phyloP scores from a whole-genome alignment of 2,113 vertebrate species.

The Acrocephalus arundinaceus region DNA sequence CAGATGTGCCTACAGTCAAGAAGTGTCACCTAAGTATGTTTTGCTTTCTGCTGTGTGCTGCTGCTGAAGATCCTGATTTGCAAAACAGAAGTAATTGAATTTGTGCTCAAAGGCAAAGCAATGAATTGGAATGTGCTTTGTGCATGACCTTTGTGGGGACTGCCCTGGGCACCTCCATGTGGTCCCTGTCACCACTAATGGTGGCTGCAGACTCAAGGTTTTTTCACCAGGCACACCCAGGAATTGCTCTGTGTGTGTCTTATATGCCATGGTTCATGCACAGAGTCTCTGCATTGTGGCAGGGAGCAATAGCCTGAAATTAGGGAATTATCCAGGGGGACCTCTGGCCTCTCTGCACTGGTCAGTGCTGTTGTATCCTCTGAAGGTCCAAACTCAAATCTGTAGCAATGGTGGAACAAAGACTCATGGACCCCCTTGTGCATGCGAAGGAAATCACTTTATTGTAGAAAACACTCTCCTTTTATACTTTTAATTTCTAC shows the following conservation, averaged over 20 bases:
- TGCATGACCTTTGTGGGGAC: conserved; percentile 62
- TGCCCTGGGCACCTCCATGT: conserved; percentile 33
- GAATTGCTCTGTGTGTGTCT: neutral
- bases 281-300: neutral
- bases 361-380: neutral
- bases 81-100: conserved; percentile 64
- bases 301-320: neutral
- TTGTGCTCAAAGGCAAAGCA: conserved; percentile 18
- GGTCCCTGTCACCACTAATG: conserved; percentile 42
- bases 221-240: neutral
- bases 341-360: neutral
- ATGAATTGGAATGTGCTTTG: conserved; percentile 22
- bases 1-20: conserved; percentile 65
- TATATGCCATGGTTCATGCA: neutral
- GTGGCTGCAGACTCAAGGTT: neutral
- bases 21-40: conserved; percentile 61
- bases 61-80: conserved; percentile 64
- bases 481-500: neutral
- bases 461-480: neutral
- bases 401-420: neutral
- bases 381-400: neutral
- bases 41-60: conserved; percentile 47
- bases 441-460: neutral
- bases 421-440: neutral
- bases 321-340: neutral